Base-by-base conservation (phyloP, 1,140 invertebrate genomes). In the Scaptomyza hsui region DNA sequence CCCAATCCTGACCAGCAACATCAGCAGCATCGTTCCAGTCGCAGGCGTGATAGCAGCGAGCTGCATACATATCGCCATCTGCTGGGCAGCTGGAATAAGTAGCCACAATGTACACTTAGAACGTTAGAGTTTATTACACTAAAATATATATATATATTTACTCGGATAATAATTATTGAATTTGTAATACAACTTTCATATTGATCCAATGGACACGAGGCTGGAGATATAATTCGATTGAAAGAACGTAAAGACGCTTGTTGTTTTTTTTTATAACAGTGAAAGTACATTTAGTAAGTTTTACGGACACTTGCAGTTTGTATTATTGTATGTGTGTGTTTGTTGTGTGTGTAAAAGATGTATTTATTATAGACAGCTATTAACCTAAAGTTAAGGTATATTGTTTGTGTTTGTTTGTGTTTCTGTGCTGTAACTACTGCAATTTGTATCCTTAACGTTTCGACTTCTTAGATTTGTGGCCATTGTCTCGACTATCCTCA, bases 401-500 rank as follows among this genome's bases (percentile, higher is more conserved):
- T 63, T 47, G 48, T 41, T n/a, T 53, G 21, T 53, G 7, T 56
- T 19, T 16, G 13, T 51, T 3, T 47, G 39, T 35, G 26, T 42
- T n/a, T n/a, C n/a, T n/a, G 26, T 61, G 37, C 26, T 55, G 47
- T 48, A 29, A 60, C 19, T 60, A 44, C 26, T 21, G 18, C 32
- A 32, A 49, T 9, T 32, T 51, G 37, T 32, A 9, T 51, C 7
- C 49, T 75, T 77, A 91, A 57, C 71, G 90, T 93, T 92, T 95
- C 16, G 94, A 93, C 92, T 94, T 95, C 89, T 96, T 96, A 47
- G 94, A 92, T 62, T 93, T 93, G 72, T 93, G 94, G 9, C 93
- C 92, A 82, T 93, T 93, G 37, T 96, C 95, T n/a, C 93, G 92
- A 78, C 95, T 95, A 60, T 95, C 94, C 26, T 96, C 95, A 19